Conservation (phyloP, 2,797 vertebrate genomes). For the Gouania willdenowi region DNA sequence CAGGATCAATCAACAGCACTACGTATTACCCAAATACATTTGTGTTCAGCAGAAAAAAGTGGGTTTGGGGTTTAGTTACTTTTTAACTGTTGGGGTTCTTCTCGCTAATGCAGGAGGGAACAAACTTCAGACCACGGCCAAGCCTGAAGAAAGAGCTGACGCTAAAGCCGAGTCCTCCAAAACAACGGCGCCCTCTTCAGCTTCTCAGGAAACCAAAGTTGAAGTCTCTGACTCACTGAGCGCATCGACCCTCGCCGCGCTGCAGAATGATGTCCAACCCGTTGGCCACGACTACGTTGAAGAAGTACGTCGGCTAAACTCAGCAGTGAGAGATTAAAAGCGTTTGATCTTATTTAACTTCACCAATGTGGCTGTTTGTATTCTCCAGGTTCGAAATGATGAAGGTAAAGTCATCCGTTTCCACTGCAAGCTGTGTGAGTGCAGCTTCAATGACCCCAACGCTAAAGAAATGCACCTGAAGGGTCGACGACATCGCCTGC, state of each 20-base stretch:
- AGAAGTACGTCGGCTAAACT: slow-evolving; percentile 75
- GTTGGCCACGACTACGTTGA: slow-evolving; percentile 98
- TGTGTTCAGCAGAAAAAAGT: neutral
- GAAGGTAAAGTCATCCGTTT: slow-evolving; percentile 98
- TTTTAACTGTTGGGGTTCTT: no score
- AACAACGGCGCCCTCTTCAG: slow-evolving; percentile 22
- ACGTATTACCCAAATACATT: no score
- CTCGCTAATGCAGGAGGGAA: slow-evolving; percentile 90
- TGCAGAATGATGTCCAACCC: slow-evolving; percentile 95
- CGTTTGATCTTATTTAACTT: no score
- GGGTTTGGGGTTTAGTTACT: no score
- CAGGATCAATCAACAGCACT: no score
- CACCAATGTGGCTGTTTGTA: neutral
- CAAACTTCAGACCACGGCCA: slow-evolving; percentile 90
- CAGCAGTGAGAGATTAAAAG: no score
- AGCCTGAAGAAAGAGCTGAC: slow-evolving; percentile 82
- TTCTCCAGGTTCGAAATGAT: slow-evolving; percentile 89
- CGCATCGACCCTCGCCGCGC: slow-evolving; percentile 82
- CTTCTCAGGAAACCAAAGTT: slow-evolving; percentile 53
- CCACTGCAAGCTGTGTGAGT: slow-evolving; percentile 97
- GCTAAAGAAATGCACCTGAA: slow-evolving; percentile 98
- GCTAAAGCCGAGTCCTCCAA: slow-evolving; percentile 74
- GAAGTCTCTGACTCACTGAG: slow-evolving; percentile 80
- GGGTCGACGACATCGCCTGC: slow-evolving; percentile 90
- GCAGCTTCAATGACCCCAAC: slow-evolving; percentile 97